These are phyloP conservation scores for Sinocyclocheilus anshuiensis DNA, from an alignment of 2,113 vertebrate species.

Conservation along the genomic window DNA sequence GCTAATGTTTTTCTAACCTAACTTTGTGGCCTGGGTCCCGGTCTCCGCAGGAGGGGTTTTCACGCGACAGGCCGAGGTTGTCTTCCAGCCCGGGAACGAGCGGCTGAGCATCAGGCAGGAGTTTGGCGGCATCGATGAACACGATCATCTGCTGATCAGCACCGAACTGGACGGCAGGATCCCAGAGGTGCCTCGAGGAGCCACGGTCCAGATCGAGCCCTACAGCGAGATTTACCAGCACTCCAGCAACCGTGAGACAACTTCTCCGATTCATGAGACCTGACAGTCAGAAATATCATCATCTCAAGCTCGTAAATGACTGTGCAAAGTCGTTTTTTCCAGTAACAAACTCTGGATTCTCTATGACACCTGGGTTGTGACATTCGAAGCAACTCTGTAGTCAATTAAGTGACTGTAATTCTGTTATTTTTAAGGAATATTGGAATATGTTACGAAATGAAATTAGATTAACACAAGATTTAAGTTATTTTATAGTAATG, in stretches of 20 bases:
- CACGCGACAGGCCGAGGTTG: constrained; percentile 84
- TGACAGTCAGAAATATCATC: neutral
- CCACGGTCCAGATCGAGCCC: constrained; percentile 82
- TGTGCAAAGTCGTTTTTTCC: too few species aligned
- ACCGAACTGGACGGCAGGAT: constrained; percentile 87
- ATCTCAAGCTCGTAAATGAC: neutral
- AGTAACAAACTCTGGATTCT: too few species aligned
- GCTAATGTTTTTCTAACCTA: too few species aligned
- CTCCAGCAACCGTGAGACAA: constrained; percentile 77
- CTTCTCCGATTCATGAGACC: neutral
- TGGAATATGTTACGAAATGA: neutral
- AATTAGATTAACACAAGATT: neutral
- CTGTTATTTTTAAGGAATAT: neutral
- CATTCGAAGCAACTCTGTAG: too few species aligned
- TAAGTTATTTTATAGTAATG: neutral
- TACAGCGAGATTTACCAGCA: constrained; percentile 91
- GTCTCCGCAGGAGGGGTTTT: constrained; percentile 83
- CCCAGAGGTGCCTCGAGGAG: constrained; percentile 75
- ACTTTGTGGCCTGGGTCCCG: too few species aligned
- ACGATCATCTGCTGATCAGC: constrained; percentile 88
- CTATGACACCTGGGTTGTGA: too few species aligned
- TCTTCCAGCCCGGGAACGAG: constrained; percentile 82
- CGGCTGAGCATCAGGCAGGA: constrained; percentile 84
- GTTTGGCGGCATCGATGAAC: constrained; percentile 89
- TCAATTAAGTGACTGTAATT: neutral